A percentile compares a stretch with the other conserved stretches of the same genome.
Evolutionary conservation across 2,888 invertebrate species (phyloP).

Genomic region (Monoplex corrugatus): DNA sequence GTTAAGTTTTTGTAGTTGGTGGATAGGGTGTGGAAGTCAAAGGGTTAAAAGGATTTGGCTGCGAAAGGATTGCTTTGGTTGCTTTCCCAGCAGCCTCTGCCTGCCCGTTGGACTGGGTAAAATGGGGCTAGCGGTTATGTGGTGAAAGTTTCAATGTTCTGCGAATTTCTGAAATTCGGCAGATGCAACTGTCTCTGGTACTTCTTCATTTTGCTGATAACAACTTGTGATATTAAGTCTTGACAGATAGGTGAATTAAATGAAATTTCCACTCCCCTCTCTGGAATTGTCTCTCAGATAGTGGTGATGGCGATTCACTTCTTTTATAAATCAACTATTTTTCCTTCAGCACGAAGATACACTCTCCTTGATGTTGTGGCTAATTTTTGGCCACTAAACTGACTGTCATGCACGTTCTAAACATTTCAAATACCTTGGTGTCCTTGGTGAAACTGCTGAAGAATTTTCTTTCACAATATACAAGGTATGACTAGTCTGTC

Average conservation of each 20-base stretch:
- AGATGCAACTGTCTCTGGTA: not conserved
- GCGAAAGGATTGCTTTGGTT: not conserved
- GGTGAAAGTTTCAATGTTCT: not conserved
- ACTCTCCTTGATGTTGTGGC: not conserved
- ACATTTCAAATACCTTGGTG: not conserved
- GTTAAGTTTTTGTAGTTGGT: too few species aligned
- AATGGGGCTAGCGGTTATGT: not conserved
- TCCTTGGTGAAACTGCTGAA: not conserved
- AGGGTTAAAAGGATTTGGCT: not conserved
- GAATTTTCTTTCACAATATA: not conserved
- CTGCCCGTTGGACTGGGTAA: not conserved
- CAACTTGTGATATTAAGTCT: not conserved
- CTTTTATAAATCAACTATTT: not conserved
- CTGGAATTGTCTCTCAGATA: not conserved
- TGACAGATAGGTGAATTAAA: not conserved
- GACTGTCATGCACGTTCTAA: not conserved
- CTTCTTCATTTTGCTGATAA: slow-evolving; percentile 3
- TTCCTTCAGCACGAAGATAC: not conserved
- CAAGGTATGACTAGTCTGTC: not conserved
- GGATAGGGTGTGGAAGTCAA: too few species aligned
- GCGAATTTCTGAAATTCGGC: not conserved
- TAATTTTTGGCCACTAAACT: not conserved
- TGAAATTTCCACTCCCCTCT: not conserved
- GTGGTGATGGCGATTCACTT: not conserved
- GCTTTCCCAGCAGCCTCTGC: not conserved